phyloP scores from a whole-genome alignment of 2,113 vertebrate species.

The Hoplias malabaricus region DNA sequence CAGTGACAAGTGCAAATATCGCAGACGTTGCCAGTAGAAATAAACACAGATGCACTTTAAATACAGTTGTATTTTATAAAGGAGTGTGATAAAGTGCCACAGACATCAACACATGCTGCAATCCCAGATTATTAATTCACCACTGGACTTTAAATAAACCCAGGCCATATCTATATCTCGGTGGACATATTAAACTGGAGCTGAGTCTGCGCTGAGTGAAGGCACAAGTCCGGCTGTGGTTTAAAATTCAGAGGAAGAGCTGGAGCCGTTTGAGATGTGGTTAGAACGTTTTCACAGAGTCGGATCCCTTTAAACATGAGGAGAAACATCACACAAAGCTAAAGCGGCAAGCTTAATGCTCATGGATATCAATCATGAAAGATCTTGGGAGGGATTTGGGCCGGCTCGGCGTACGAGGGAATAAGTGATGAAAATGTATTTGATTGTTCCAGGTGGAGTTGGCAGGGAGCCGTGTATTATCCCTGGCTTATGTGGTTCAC shows the following conservation, averaged over 20 bases:
- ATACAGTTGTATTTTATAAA: too few relatives aligned
- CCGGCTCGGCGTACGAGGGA: background rate
- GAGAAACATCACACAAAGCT: background rate
- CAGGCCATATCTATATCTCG: too few relatives aligned
- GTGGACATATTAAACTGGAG: too few relatives aligned
- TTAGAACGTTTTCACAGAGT: background rate
- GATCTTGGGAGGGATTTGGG: conserved; percentile 7
- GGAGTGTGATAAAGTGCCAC: too few relatives aligned
- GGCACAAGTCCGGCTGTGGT: background rate
- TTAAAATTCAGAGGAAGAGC: background rate
- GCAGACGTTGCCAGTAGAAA: too few relatives aligned
- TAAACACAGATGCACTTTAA: too few relatives aligned
- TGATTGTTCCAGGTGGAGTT: conserved; percentile 26
- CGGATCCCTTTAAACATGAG: background rate
- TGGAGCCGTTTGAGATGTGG: background rate
- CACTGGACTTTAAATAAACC: too few relatives aligned
- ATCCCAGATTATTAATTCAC: too few relatives aligned
- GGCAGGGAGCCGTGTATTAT: conserved; percentile 23
- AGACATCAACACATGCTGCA: too few relatives aligned
- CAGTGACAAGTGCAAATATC: too few relatives aligned
- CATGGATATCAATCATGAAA: background rate
- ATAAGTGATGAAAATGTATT: conserved; percentile 26
- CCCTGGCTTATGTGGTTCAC: conserved; percentile 28
- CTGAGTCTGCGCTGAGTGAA: too few relatives aligned
- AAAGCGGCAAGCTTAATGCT: background rate